phyloP scores from a whole-genome alignment of 2,113 vertebrate genomes.

The Phalacrocorax carbo region DNA sequence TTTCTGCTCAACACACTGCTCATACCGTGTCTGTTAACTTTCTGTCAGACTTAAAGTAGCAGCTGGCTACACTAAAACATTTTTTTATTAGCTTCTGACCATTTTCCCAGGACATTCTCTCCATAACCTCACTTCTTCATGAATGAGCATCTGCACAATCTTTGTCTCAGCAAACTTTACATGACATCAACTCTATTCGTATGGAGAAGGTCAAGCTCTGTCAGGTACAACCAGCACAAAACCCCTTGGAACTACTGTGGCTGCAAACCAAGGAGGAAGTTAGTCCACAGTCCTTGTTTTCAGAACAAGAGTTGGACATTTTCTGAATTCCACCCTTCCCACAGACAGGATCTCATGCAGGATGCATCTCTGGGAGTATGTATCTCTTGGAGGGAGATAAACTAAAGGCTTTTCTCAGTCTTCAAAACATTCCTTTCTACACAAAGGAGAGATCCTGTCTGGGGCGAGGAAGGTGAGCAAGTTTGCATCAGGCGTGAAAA shows the following conservation, averaged over 20 bases:
- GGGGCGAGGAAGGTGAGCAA: neutral
- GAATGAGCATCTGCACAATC: neutral
- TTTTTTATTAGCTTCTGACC: neutral
- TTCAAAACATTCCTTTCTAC: neutral
- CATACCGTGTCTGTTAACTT: neutral
- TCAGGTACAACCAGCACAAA: neutral
- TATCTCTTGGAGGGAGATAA: neutral
- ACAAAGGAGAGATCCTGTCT: neutral
- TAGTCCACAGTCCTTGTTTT: neutral
- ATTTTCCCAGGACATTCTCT: neutral
- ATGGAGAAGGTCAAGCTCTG: neutral
- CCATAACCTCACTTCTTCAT: neutral
- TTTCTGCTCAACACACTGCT: neutral
- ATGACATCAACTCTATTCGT: neutral
- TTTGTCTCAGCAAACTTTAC: neutral
- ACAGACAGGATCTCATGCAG: neutral
- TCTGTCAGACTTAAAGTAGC: neutral
- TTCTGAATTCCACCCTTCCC: conserved; percentile 10
- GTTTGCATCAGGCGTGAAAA: neutral
- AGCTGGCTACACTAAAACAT: neutral
- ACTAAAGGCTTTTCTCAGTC: neutral
- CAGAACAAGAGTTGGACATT: neutral
- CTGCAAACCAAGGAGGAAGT: neutral
- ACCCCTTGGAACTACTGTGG: neutral
- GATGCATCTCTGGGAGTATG: neutral